Evolutionary conservation across 2,888 invertebrate species (phyloP), one percentile per base, ranked within the genome.

Genomic region (Mamestra brassicae): DNA sequence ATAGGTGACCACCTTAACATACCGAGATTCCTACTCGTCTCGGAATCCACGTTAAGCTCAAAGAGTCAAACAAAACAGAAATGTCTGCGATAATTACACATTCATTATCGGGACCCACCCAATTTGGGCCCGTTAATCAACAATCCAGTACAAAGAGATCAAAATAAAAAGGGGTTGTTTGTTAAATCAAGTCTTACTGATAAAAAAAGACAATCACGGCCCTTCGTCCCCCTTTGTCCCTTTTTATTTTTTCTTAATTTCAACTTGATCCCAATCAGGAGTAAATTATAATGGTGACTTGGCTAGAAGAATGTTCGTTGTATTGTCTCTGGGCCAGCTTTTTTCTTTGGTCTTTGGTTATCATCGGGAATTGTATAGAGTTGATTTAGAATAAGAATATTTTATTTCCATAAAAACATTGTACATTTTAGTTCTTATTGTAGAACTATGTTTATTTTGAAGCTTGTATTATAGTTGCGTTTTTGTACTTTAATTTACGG

Each of bases 201-300:
- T 95, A 94, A 95, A 95, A 86, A 91, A 93, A 93, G 92, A 94
- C 94, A 94, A 94, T 94, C 94, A 90, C 87, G 75, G 76, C 85
- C 86, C 85, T 86, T 78, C 87, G 73, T 84, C 79, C 87, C 89
- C 90, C 91, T 94, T 95, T 94, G 94, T 94, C 89, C 92, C 71
- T 91, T 94, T 94, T 95, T 96, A 94, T 95, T 96, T 96, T 96
- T 96, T 96, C 95, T 96, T 96, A 96, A 96, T 96, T 96, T 95
- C 93, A 90, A 94, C 90, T 95, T 95, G 96, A 96, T 96, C 95
- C 92, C 95, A 96, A 96, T 96, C 96, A 95, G 93, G 92, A 94
- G 94, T 95, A 96, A 96, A 96, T 96, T 96, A 95, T 96, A 96
- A 96, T 94, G 94, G 95, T 90, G 93, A 94, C 93, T 95, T 95